Conservation (phyloP, 2,113 vertebrate species). For the Oryzias melastigma region DNA sequence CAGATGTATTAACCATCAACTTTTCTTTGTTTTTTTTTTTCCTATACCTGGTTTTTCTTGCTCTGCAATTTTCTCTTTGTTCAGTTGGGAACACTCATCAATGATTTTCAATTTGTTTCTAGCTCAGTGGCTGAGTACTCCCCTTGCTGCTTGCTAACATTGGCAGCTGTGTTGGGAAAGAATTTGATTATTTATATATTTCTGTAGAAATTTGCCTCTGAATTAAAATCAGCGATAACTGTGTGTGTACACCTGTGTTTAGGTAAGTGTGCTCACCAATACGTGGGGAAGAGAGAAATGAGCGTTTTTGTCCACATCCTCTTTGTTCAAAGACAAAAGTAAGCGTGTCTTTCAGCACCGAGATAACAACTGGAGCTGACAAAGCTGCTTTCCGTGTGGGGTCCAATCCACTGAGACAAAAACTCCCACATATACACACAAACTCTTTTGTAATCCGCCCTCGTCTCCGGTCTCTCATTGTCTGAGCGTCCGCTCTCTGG, state of each 20-base stretch:
- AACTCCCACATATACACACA: conserved; percentile 50
- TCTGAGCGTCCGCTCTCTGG: conserved; percentile 66
- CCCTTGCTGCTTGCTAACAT: conserved; percentile 39
- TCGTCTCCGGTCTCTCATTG: conserved; percentile 61
- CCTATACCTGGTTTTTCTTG: conserved; percentile 34
- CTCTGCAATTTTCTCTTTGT: conserved; percentile 55
- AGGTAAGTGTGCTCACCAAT: conserved; percentile 25
- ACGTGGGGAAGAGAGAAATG: conserved; percentile 37
- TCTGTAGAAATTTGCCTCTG: conserved; percentile 22
- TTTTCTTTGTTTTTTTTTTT: conserved; percentile 35
- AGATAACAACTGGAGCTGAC: conserved; percentile 63
- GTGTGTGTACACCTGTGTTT: neutral
- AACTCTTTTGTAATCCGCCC: conserved; percentile 67
- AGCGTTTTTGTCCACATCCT: conserved; percentile 47
- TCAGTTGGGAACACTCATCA: conserved; percentile 55
- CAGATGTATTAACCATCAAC: conserved; percentile 47
- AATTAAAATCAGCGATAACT: conserved; percentile 15
- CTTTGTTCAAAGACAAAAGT: conserved; percentile 53
- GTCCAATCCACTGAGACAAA: conserved; percentile 70
- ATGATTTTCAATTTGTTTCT: conserved; percentile 76
- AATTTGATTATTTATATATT: conserved; percentile 17
- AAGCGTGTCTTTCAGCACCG: conserved; percentile 56
- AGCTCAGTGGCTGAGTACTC: conserved; percentile 64
- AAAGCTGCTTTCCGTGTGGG: conserved; percentile 65
- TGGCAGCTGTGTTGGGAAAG: conserved; percentile 33